A percentile compares a stretch with the other conserved stretches of the same genome.
Conservation (phyloP, 2,113 vertebrate genomes). For the Aix galericulata region DNA sequence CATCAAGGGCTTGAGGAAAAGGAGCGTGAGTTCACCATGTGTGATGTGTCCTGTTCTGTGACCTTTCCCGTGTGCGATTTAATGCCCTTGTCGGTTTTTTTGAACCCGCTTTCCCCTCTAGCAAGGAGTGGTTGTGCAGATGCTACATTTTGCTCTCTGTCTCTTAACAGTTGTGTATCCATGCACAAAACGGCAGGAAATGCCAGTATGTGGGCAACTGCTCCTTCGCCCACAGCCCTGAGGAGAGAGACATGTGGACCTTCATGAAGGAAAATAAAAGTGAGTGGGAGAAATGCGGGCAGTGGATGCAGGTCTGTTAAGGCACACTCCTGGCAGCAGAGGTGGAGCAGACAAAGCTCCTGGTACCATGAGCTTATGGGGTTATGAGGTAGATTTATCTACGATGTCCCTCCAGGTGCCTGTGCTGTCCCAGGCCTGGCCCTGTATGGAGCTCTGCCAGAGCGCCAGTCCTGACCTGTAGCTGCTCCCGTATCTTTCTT, state of each 20-base stretch:
- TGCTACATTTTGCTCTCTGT: conserved; percentile 16
- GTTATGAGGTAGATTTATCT: not conserved
- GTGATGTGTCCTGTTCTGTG: not conserved
- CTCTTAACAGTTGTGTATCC: conserved; percentile 85
- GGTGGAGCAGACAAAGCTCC: not conserved
- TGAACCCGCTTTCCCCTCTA: not conserved
- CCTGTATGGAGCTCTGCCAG: not conserved
- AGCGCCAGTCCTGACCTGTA: conserved; percentile 9
- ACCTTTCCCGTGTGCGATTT: not conserved
- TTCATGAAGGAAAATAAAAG: conserved; percentile 97
- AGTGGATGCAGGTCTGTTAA: not conserved
- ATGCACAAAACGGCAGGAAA: conserved; percentile 88
- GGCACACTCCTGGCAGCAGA: not conserved
- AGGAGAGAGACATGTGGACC: conserved; percentile 96
- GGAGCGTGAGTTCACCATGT: not conserved
- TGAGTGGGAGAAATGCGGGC: conserved; percentile 72
- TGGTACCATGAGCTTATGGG: not conserved
- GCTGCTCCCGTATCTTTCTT: not conserved
- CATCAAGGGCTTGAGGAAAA: not conserved
- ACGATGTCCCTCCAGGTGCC: not conserved
- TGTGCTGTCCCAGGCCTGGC: not conserved
- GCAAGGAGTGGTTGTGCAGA: not conserved
- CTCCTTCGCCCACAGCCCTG: conserved; percentile 92
- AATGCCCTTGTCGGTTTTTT: not conserved
- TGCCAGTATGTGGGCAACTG: conserved; percentile 92